Percentiles rank a stretch among this genome's conserved stretches.
Conservation (phyloP, 2,888 invertebrate species). For the Ypsolopha scabrella region DNA sequence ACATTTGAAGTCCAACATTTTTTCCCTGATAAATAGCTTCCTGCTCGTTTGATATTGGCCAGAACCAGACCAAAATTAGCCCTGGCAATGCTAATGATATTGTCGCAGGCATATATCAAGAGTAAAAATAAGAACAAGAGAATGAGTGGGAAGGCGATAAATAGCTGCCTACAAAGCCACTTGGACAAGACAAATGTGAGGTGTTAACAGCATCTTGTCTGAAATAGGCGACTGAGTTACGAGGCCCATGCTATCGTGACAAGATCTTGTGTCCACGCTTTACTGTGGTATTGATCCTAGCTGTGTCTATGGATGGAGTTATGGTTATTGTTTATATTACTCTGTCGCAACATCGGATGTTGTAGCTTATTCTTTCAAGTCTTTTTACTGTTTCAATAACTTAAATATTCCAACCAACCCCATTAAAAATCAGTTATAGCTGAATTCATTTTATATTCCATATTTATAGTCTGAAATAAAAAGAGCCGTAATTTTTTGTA, state of each 20-base stretch:
- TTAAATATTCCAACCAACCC: too few species aligned
- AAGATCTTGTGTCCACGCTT: background rate
- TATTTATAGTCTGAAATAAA: too few species aligned
- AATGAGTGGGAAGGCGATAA: conserved; percentile 4
- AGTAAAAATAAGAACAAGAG: background rate
- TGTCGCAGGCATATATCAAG: conserved; percentile 23
- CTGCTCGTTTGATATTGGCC: conserved; percentile 29
- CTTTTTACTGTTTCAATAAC: too few species aligned
- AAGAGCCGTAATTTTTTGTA: too few species aligned
- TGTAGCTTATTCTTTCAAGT: too few species aligned
- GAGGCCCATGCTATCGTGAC: conserved; percentile 8
- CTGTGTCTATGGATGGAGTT: background rate
- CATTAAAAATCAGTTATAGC: too few species aligned
- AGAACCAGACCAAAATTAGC: conserved; percentile 34
- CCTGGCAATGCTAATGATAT: conserved; percentile 39
- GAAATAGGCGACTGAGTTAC: conserved; percentile 8
- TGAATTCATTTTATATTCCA: too few species aligned
- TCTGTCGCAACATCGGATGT: too few species aligned
- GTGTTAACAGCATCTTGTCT: conserved; percentile 26
- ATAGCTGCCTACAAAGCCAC: conserved; percentile 27
- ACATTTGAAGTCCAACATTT: background rate
- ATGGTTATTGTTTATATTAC: background rate
- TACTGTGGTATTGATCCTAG: background rate
- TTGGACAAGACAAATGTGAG: conserved; percentile 44
- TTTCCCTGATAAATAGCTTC: conserved; percentile 30